Evolutionary conservation across 2,113 vertebrate genomes (phyloP), one percentile per base, ranked within the genome.

Genomic region (Centrocercus urophasianus): DNA sequence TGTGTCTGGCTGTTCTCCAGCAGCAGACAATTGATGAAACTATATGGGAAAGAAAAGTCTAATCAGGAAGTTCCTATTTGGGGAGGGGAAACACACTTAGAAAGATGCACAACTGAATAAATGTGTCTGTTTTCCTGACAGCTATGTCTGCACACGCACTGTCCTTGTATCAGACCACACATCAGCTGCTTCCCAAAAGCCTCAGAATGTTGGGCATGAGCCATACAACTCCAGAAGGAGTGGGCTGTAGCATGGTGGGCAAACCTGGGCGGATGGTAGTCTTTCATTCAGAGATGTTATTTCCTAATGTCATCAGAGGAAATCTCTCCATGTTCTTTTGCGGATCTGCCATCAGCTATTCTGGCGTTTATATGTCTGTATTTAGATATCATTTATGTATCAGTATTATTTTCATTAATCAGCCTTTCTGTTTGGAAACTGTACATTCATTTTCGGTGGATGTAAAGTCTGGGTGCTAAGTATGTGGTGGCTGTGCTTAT

Each of bases 261-360:
- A 70, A 80, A 88, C 27, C 1, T 4, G 52, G 22, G 13, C 2
- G 0, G 24, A 19, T 38, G 0, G 27, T 0, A 0, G 38, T 22
- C 34, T 16, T 83, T 22, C 56, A 74, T 67, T 60, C 65, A 52
- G 69, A 1, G 0, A 27, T 59, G 45, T 56, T 22, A 11, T 79
- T 94, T 86, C 73, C 22, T 59, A 67, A 16, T 19, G 50, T 12
- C 18, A 69, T 56, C 42, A 60, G 72, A 77, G 40, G 40, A 80
- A 91, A 66, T 36, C 10, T 71, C 42, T 70, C 45, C 56, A 5
- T 45, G 54, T 83, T 63, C 13, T 1, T 38, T 64, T 86, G 45
- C 75, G 52, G 71, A 38, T 70, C 63, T 85, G 45, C 85, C 80
- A 50, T 70, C 64, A 77, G 56, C 47, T 64, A 64, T 76, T 59